These are phyloP conservation scores for Arnoldichthys spilopterus DNA, from an alignment of 2,797 vertebrate species.

Conservation along the genomic window DNA sequence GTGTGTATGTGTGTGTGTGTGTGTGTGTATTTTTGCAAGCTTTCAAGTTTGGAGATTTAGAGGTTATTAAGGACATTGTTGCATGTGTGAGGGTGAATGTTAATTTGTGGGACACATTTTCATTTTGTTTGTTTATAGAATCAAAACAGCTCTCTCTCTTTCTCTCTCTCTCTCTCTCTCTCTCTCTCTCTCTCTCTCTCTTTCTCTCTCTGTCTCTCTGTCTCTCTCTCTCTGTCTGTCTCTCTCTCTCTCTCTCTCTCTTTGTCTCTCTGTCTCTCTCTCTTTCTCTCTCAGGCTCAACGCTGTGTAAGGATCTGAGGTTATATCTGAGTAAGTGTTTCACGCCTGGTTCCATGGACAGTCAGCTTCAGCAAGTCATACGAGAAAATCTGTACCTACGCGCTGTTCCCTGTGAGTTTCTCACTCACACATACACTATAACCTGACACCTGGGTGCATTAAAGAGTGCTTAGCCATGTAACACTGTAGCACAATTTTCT, in stretches of 20 bases:
- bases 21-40: constrained; percentile 10
- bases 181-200: constrained; percentile 18
- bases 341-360: constrained; percentile 80
- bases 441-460: constrained; percentile 6
- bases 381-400: constrained; percentile 83
- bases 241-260: constrained; percentile 18
- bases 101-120: constrained; percentile 35
- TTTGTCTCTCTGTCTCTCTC: constrained; percentile 11
- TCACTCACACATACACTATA: not conserved
- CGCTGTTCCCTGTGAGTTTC: constrained; percentile 76
- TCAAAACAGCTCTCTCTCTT: constrained; percentile 4
- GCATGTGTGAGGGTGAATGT: constrained; percentile 21
- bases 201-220: constrained; percentile 3
- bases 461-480: not conserved
- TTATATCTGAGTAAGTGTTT: constrained; percentile 83
- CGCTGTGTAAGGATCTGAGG: constrained; percentile 81
- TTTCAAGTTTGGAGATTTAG: constrained; percentile 43
- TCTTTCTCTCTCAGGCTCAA: constrained; percentile 66
- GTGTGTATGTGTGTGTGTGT: not conserved
- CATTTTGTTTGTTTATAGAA: constrained; percentile 20
- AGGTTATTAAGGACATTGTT: constrained; percentile 37
- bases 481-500: not conserved
- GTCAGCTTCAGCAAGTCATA: constrained; percentile 83
- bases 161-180: not conserved
- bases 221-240: not conserved